Evolutionary conservation across 2,797 vertebrate species (phyloP), one percentile per base, ranked within the genome.

Genomic region (Myiothlypis coronata): DNA sequence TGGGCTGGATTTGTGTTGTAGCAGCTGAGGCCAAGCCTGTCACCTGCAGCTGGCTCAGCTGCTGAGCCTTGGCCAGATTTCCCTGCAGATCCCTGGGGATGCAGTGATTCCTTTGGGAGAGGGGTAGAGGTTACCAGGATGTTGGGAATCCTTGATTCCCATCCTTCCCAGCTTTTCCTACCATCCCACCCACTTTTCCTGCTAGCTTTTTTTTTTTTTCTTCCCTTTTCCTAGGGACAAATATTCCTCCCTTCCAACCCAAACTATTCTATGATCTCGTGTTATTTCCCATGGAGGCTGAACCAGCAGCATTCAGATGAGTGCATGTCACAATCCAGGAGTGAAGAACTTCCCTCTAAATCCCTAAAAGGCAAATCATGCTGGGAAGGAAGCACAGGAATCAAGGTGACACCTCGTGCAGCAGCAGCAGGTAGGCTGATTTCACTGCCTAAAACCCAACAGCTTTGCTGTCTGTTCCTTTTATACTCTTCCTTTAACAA

Each of bases 201-300:
- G 50, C 3, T 22, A 11, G 14, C 7, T 14, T 56, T 22, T 55
- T n/a, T 34, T n/a, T 56, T 13, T 22, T n/a, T n/a, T 30, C n/a
- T n/a, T 44, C 15, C 6, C 15, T 63, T 47, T 24, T 19, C 26
- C 22, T 49, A 17, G 43, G 26, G 8, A 30, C 26, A 32, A 14
- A 17, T 74, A 41, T 41, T 39, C 24, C 20, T 55, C 24, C 8
- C 3, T 77, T 17, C n/a, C n/a, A n/a, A 10, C 14, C 24, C 55
- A 30, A 53, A 20, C 9, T 0, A 1, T 59, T 37, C 24, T 5
- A 4, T 24, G n/a, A 13, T 37, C 34, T 28, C 0, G 1, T 11
- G 47, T 22, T 22, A 5, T 53, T 75, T 65, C 68, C 32, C n/a
- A 1, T 4, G 21, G 20, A 61, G 52, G 27, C 18, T 74, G 56